These are phyloP conservation scores for Scartelaos histophorus DNA, from an alignment of 2,113 vertebrate species.

Conservation along the genomic window DNA sequence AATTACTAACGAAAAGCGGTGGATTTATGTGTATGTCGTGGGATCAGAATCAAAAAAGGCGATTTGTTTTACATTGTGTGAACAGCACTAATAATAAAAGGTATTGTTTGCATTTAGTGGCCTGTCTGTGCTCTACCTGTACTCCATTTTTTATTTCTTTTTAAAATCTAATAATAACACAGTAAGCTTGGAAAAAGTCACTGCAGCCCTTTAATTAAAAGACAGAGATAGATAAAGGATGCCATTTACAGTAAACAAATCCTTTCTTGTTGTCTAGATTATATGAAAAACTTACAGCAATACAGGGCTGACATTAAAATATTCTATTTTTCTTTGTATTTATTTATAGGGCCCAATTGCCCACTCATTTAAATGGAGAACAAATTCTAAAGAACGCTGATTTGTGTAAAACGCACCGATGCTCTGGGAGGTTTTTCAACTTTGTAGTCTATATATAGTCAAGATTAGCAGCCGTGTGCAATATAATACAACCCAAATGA, in stretches of 20 bases:
- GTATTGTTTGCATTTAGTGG: constrained; percentile 13
- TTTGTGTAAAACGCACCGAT: too few relatives aligned
- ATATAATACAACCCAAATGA: too few relatives aligned
- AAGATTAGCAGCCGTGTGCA: too few relatives aligned
- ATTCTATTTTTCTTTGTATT: too few relatives aligned
- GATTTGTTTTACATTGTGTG: constrained; percentile 19
- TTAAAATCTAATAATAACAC: constrained; percentile 10
- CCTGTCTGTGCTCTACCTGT: background rate
- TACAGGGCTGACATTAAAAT: too few relatives aligned
- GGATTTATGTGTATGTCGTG: background rate
- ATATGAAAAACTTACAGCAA: too few relatives aligned
- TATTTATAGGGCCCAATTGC: too few relatives aligned
- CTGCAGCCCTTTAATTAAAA: background rate
- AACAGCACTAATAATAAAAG: constrained; percentile 32
- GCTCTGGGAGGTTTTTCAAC: too few relatives aligned
- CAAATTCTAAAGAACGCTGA: too few relatives aligned
- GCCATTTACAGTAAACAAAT: background rate
- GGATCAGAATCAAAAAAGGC: background rate
- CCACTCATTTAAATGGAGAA: too few relatives aligned
- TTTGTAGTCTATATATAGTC: too few relatives aligned
- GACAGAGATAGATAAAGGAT: too few relatives aligned
- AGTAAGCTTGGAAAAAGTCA: background rate
- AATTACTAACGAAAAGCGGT: background rate
- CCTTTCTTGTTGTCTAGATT: background rate
- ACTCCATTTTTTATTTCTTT: background rate